Conservation (phyloP, 2,797 vertebrate species). For the Halcyon badia region DNA sequence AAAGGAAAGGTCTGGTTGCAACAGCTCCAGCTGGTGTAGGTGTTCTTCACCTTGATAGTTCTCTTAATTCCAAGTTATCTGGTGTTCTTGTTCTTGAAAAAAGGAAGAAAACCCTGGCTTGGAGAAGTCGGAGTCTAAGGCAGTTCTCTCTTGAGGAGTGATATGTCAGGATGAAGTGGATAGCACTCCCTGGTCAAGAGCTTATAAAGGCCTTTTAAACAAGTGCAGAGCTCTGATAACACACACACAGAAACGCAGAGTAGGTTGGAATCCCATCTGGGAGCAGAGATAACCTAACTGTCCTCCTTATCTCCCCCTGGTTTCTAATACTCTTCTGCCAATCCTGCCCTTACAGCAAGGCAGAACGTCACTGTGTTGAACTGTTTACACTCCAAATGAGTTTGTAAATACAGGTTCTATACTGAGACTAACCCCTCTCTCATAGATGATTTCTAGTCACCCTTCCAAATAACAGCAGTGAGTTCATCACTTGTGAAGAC, state of each 20-base stretch:
- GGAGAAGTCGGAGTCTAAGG: not conserved
- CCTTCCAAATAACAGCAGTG: not conserved
- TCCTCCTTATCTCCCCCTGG: not conserved
- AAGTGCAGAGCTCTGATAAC: constrained; percentile 25
- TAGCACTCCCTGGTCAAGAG: not conserved
- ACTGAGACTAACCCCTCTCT: not conserved
- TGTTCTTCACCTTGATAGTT: not conserved
- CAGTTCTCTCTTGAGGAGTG: not conserved
- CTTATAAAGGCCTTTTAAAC: not conserved
- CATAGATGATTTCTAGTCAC: not conserved
- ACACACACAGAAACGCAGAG: not conserved
- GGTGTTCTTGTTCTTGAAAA: not conserved
- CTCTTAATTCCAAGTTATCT: not conserved
- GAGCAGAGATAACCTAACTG: not conserved
- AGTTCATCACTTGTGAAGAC: not conserved
- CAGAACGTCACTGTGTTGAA: not conserved
- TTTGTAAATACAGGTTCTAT: not conserved
- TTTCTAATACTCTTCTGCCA: not conserved
- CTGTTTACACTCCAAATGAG: not conserved
- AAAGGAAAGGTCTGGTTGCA: not conserved
- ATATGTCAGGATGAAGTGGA: not conserved
- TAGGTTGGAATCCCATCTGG: constrained; percentile 12
- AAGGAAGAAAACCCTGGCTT: not conserved
- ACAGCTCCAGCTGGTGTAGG: not conserved
- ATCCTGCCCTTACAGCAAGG: not conserved